These are phyloP conservation scores for Troglohyphantes excavatus DNA, from an alignment of 2,888 invertebrate species.

Conservation along the genomic window DNA sequence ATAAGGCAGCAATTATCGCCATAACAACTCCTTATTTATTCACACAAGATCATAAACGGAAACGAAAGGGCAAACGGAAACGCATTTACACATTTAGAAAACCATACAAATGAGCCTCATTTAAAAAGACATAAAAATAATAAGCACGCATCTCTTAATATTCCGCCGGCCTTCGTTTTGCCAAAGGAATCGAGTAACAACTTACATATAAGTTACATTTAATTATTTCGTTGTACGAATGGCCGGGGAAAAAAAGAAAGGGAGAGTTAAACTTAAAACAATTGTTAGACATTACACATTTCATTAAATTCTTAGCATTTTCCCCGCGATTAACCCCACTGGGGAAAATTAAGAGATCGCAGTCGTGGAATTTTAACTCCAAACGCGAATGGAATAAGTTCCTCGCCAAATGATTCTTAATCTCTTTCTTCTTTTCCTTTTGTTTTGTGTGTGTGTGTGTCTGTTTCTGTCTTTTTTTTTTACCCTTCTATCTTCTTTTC, in stretches of 20 bases:
- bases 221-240: constrained; percentile 70
- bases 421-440: constrained; percentile 48
- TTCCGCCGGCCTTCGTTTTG: constrained; percentile 27
- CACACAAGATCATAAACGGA: constrained; percentile 13
- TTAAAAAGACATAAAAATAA: constrained; percentile 76
- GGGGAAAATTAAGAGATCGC: constrained; percentile 69
- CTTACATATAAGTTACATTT: constrained; percentile 66
- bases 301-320: constrained; percentile 73
- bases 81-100: constrained; percentile 25
- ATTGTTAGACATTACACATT: constrained; percentile 74
- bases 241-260: constrained; percentile 22
- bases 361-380: constrained; percentile 43
- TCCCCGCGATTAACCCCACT: constrained; percentile 65
- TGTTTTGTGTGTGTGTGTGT: neutral
- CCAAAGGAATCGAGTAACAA: constrained; percentile 60
- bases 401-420: constrained; percentile 59
- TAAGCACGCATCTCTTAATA: constrained; percentile 49
- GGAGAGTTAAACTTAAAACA: constrained; percentile 67
- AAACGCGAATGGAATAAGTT: constrained; percentile 47
- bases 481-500: constrained; percentile 19
- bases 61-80: constrained; percentile 3
- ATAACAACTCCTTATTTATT: neutral
- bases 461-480: too few relatives aligned
- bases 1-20: constrained; percentile 22
- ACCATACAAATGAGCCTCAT: constrained; percentile 61